Percentiles rank a stretch among this genome's conserved stretches.
Conservation (phyloP, 2,113 vertebrate genomes). For the Apodemus speciosus region DNA sequence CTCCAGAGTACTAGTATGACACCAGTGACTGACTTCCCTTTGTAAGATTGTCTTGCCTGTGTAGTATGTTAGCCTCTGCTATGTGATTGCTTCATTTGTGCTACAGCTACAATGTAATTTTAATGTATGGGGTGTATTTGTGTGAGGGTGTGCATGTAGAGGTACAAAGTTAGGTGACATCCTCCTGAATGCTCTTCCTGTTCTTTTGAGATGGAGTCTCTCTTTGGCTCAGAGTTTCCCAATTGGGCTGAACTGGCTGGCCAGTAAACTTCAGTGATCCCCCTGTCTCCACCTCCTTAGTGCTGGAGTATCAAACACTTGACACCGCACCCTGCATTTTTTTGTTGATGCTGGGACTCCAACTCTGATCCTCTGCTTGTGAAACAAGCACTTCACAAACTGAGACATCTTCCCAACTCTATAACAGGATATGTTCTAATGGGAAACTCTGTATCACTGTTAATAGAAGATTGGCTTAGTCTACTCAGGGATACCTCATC, state of each 20-base stretch:
- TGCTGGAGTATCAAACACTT: not conserved
- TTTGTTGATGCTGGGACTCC: not conserved
- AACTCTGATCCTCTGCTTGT: not conserved
- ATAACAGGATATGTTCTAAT: not conserved
- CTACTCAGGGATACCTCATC: not conserved
- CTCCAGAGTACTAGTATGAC: not conserved
- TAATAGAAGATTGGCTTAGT: not conserved
- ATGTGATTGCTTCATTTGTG: not conserved
- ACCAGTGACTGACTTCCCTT: not conserved
- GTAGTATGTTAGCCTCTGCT: not conserved
- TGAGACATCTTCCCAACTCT: not conserved
- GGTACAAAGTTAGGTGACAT: not conserved
- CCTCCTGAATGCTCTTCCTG: not conserved
- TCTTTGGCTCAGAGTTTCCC: not conserved
- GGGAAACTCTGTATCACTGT: not conserved
- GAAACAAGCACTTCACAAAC: not conserved
- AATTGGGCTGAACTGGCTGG: not conserved
- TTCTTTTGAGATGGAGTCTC: not conserved
- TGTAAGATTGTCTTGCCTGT: not conserved
- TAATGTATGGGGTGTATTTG: not conserved
- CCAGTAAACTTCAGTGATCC: not conserved
- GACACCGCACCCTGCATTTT: not conserved
- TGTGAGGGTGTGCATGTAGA: not conserved
- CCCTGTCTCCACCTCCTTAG: not conserved
- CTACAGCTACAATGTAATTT: not conserved